phyloP scores from a whole-genome alignment of 2,797 vertebrate genomes.

The Lepilemur ruficaudatus region DNA sequence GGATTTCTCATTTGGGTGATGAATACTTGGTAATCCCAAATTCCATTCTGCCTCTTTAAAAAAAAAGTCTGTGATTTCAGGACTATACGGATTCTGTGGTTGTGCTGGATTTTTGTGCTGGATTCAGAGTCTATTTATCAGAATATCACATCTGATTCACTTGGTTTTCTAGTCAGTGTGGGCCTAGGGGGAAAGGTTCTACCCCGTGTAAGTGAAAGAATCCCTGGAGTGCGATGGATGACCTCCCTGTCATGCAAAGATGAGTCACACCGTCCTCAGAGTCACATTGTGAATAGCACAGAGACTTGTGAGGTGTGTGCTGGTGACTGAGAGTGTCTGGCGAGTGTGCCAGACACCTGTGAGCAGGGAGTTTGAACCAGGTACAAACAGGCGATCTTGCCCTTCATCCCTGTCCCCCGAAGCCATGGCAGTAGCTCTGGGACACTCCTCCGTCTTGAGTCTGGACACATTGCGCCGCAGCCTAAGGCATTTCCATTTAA shows the following conservation, averaged over 20 bases:
- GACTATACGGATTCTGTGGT: neutral
- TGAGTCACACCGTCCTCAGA: neutral
- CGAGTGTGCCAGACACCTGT: rapidly evolving
- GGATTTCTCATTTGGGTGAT: neutral
- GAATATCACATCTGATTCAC: neutral
- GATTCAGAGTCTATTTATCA: neutral
- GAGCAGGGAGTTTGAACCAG: neutral
- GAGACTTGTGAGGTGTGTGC: rapidly evolving
- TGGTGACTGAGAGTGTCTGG: too few species aligned
- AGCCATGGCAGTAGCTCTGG: rapidly evolving
- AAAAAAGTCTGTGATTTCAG: neutral
- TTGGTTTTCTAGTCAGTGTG: neutral
- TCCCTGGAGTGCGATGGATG: too few species aligned
- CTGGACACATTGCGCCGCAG: neutral
- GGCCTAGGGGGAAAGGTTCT: too few species aligned
- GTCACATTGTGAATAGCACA: neutral
- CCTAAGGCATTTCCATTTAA: neutral
- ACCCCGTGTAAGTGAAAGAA: neutral
- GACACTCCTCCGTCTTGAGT: neutral
- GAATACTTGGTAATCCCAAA: neutral
- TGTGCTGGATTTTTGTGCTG: neutral
- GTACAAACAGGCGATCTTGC: too few species aligned
- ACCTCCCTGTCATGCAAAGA: neutral
- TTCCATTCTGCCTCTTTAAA: neutral
- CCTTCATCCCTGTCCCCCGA: neutral